phyloP scores from a whole-genome alignment of 2,888 invertebrate species.

The Chymomyza amoena region DNA sequence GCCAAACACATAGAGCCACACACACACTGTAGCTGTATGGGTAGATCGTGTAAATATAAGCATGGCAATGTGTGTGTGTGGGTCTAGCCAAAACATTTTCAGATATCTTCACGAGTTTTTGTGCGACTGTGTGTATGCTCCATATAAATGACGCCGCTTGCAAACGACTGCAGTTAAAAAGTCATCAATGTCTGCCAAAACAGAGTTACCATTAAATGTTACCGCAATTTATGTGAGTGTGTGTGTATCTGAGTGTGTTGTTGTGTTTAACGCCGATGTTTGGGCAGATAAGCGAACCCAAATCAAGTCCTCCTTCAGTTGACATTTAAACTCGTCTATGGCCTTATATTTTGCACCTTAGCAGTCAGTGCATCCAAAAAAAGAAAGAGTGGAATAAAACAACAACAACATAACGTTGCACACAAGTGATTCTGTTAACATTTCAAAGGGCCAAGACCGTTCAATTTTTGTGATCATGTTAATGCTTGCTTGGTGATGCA shows the following conservation, averaged over 20 bases:
- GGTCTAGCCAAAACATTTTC: constrained; percentile 9
- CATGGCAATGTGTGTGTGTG: constrained; percentile 3
- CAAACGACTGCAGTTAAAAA: constrained; percentile 77
- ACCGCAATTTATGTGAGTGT: constrained; percentile 52
- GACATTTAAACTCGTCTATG: background rate
- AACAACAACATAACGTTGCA: too few relatives aligned
- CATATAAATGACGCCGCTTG: constrained; percentile 45
- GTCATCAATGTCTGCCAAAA: constrained; percentile 76
- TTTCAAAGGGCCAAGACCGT: too few relatives aligned
- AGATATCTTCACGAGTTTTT: background rate
- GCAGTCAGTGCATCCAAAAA: too few relatives aligned
- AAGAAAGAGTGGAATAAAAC: too few relatives aligned
- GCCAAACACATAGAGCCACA: background rate
- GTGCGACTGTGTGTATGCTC: constrained; percentile 14
- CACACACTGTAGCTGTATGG: background rate
- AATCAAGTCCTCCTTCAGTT: constrained; percentile 1
- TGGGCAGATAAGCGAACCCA: background rate
- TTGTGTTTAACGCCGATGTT: background rate
- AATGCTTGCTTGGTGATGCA: too few relatives aligned
- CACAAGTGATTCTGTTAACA: too few relatives aligned
- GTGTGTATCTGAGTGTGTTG: background rate
- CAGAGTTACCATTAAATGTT: constrained; percentile 62
- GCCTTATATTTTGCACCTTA: too few relatives aligned
- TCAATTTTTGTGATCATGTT: too few relatives aligned
- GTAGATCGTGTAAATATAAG: background rate